Percentiles rank a stretch among this genome's conserved stretches.
phyloP scores from a whole-genome alignment of 2,113 vertebrate species.

The Gopherus flavomarginatus region DNA sequence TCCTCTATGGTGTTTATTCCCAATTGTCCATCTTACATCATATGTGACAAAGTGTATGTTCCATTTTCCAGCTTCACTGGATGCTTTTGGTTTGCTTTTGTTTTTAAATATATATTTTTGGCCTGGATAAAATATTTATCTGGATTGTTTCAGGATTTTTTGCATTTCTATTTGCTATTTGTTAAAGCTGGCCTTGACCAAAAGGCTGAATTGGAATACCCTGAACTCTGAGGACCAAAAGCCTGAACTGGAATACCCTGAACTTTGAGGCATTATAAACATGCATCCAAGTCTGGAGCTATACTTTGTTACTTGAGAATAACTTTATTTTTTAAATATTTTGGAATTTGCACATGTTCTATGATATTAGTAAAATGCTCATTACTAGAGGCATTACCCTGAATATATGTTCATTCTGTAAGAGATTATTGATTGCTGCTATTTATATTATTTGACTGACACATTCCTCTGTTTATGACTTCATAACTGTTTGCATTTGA shows the following conservation, averaged over 20 bases:
- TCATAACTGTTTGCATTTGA: not conserved
- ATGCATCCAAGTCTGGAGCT: not conserved
- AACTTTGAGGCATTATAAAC: not conserved
- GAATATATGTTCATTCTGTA: not conserved
- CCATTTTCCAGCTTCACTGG: not conserved
- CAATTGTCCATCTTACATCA: not conserved
- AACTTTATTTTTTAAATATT: not conserved
- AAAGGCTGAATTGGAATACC: not conserved
- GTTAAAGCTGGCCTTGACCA: not conserved
- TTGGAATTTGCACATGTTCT: not conserved
- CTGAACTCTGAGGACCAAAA: not conserved
- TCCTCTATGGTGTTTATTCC: slow-evolving; percentile 10
- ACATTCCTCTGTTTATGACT: not conserved
- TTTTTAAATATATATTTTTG: not conserved
- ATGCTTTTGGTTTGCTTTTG: not conserved
- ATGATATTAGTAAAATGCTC: not conserved
- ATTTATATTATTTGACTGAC: not conserved
- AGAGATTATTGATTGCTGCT: not conserved
- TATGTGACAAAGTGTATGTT: not conserved
- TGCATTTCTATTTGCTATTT: not conserved
- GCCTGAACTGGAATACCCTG: not conserved
- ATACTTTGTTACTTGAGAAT: not conserved
- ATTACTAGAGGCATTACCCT: not conserved
- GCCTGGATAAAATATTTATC: not conserved
- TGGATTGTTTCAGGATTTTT: not conserved